Conservation (phyloP, 2,888 invertebrate species). For the Parnassius mnemosyne region DNA sequence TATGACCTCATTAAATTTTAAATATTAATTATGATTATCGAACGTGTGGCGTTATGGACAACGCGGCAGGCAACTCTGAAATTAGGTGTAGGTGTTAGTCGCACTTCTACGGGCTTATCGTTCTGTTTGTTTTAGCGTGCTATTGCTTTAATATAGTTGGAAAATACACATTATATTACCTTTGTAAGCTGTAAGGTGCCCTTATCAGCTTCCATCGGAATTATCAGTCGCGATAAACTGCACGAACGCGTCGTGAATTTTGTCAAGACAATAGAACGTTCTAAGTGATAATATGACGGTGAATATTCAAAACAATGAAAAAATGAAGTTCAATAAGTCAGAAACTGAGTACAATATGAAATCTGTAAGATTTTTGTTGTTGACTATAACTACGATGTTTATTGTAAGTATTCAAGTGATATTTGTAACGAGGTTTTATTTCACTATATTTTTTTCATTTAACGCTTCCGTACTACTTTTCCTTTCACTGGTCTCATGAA, state of each 20-base stretch:
- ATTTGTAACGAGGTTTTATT: too few relatives aligned
- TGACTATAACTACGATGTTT: conserved; percentile 72
- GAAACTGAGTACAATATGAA: conserved; percentile 73
- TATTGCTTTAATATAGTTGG: conserved; percentile 10
- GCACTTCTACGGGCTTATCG: conserved; percentile 12
- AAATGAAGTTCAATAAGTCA: conserved; percentile 61
- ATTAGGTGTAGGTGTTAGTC: conserved; percentile 20
- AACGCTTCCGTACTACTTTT: too few relatives aligned
- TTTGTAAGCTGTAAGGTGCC: conserved; percentile 32
- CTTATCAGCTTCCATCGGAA: conserved; percentile 48
- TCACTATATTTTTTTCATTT: too few relatives aligned
- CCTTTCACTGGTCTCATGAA: too few relatives aligned
- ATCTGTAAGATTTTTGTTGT: conserved; percentile 67
- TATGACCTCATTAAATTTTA: conserved; percentile 18
- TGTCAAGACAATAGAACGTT: background rate
- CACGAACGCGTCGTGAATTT: conserved; percentile 12
- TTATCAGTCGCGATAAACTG: conserved; percentile 24
- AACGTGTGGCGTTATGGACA: conserved; percentile 4
- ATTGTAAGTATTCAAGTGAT: conserved; percentile 54
- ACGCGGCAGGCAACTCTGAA: conserved; percentile 4
- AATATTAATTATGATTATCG: conserved; percentile 25
- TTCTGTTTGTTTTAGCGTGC: conserved; percentile 14
- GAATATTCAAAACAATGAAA: conserved; percentile 39
- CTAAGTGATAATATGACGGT: conserved; percentile 37
- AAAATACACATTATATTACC: conserved; percentile 27